These are phyloP conservation scores for Delia radicum DNA, from an alignment of 1,140 invertebrate species.

Conservation along the genomic window DNA sequence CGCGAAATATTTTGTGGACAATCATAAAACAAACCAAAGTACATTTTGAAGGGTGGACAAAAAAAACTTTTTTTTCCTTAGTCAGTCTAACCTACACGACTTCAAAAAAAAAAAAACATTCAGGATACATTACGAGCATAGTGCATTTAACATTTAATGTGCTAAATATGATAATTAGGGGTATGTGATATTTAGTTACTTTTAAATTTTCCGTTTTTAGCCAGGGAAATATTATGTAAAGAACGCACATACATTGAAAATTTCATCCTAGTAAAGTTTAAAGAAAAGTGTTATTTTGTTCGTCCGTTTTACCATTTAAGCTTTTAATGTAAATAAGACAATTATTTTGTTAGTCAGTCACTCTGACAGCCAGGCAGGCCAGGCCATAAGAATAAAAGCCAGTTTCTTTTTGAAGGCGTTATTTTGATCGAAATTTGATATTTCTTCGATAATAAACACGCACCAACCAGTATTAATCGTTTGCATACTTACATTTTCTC, in stretches of 20 bases:
- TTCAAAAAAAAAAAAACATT: not conserved
- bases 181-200: constrained; percentile 33
- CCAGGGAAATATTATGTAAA: not conserved
- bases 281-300: no score
- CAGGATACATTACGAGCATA: constrained; percentile 10
- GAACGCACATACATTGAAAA: not conserved
- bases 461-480: no score
- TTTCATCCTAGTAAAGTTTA: not conserved
- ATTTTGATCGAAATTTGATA: constrained; percentile 54
- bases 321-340: not conserved
- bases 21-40: no score
- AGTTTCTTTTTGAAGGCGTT: constrained; percentile 27
- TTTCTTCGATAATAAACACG: constrained; percentile 46
- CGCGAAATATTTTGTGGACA: no score
- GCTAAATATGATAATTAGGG: constrained; percentile 52
- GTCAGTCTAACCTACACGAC: no score
- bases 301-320: not conserved
- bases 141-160: constrained; percentile 45
- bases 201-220: not conserved
- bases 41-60: no score
- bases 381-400: not conserved
- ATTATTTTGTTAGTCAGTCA: not conserved
- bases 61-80: no score
- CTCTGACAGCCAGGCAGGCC: not conserved
- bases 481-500: not conserved